These are phyloP conservation scores for Sternotherus odoratus DNA, from an alignment of 2,797 vertebrate species.

Conservation along the genomic window DNA sequence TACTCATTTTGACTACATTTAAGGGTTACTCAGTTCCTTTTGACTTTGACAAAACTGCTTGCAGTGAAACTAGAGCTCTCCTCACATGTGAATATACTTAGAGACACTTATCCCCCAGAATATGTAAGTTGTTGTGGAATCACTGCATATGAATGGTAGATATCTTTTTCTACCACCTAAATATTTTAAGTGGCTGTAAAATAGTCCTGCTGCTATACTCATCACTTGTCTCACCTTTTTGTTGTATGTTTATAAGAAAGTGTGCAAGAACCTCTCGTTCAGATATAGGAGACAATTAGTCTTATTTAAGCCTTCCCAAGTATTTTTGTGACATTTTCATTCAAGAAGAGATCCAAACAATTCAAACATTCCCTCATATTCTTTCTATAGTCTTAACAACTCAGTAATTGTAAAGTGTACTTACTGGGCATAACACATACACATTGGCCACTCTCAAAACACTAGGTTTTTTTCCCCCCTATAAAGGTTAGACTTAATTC, in stretches of 20 bases:
- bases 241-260: conserved; percentile 1
- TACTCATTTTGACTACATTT: not conserved
- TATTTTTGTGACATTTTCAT: not conserved
- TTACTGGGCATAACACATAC: not conserved
- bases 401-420: not conserved
- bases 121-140: not conserved
- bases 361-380: not conserved
- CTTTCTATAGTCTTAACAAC: not conserved
- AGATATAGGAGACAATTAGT: not conserved
- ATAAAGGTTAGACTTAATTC: not conserved
- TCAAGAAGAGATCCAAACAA: not conserved
- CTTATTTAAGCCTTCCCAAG: not conserved
- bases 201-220: not conserved
- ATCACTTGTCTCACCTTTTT: not conserved
- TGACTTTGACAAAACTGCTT: not conserved
- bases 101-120: not conserved
- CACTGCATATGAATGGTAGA: not conserved
- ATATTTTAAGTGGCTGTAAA: not conserved
- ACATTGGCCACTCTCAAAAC: not conserved
- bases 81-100: not conserved
- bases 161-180: not conserved
- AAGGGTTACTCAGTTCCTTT: not conserved
- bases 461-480: not conserved
- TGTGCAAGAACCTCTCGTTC: not conserved
- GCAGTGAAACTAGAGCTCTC: not conserved